Base-by-base conservation (phyloP, 2,113 vertebrate species). In the Aegithalos caudatus region DNA sequence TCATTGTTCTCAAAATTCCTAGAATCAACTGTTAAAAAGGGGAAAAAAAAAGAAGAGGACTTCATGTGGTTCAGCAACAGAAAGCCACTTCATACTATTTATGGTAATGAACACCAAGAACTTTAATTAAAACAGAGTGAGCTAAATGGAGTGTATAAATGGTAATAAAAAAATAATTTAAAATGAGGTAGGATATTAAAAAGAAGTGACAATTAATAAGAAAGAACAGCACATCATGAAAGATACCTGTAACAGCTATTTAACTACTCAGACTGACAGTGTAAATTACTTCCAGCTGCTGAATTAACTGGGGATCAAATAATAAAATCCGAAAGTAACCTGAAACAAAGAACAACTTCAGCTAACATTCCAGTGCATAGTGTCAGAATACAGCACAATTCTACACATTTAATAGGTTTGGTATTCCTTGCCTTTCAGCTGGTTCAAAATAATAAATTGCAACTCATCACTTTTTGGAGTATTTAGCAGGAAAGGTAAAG, bases 181-280 rank as follows among this genome's bases (percentile, higher is more conserved):
- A 92, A 95, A 64, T 94, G 90, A 95, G 92, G 94, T 92, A 94
- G 92, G 92, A 90, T 94, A 76, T 78, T 70, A 38, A 71, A 71
- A 90, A 58, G 65, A 95, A 94, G 85, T 50, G 45, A 88, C 54
- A 95, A 57, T 93, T 93, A 57, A 94, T 69, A 84, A 25, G 38
- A 40, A 87, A 84, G 58, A 92, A 65, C 35, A 92, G 16, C 73
- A 95, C 45, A 79, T 45, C 23, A 79, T 28, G 21, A 71, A 56
- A 84, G 70, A 62, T 47, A 95, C 10, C 37, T 94, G 37, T 53
- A 95, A 88, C 54, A 81, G 57, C 50, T 53, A 35, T 66, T 76
- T 45, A 86, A 85, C 73, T 38, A 31, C 40, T 73, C 88, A 92
- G 70, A 62, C 53, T 65, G 48, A 72, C 57, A 69, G 28, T 81